A percentile compares a stretch with the other conserved stretches of the same genome.
phyloP scores from a whole-genome alignment of 2,113 vertebrate species.

The Diglossa brunneiventris region DNA sequence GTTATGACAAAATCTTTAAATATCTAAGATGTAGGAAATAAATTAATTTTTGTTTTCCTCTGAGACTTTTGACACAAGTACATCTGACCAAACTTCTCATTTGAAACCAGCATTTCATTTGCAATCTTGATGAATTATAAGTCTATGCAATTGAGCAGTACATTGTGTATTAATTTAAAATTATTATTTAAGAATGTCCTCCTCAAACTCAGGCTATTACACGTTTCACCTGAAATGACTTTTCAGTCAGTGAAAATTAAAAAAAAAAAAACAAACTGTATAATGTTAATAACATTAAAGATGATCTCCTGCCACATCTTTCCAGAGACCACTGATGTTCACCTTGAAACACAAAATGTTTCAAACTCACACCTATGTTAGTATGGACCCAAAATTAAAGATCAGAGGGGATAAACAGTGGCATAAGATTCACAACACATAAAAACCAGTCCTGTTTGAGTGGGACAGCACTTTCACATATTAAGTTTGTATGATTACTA shows the following conservation, averaged over 20 bases:
- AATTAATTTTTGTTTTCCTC: neutral
- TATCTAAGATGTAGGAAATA: neutral
- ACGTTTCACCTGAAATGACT: neutral
- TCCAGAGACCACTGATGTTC: neutral
- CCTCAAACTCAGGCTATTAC: neutral
- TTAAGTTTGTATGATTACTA: neutral
- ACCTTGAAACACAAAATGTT: neutral
- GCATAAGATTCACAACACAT: neutral
- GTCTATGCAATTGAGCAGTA: neutral
- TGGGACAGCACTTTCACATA: neutral
- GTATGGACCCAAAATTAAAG: neutral
- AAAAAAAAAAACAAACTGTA: rapidly evolving
- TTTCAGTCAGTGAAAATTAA: neutral
- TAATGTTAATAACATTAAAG: neutral
- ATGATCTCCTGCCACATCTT: neutral
- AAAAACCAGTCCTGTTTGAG: neutral
- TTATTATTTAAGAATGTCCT: neutral
- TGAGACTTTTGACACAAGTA: neutral
- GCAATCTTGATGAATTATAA: neutral
- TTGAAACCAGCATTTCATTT: neutral
- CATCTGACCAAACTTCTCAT: neutral
- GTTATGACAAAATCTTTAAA: neutral
- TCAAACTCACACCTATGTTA: neutral
- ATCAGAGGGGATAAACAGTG: rapidly evolving
- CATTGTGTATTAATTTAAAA: neutral